A percentile compares a stretch with the other conserved stretches of the same genome.
These are phyloP conservation scores for Macaria notata DNA, from an alignment of 2,888 invertebrate species.

Conservation along the genomic window DNA sequence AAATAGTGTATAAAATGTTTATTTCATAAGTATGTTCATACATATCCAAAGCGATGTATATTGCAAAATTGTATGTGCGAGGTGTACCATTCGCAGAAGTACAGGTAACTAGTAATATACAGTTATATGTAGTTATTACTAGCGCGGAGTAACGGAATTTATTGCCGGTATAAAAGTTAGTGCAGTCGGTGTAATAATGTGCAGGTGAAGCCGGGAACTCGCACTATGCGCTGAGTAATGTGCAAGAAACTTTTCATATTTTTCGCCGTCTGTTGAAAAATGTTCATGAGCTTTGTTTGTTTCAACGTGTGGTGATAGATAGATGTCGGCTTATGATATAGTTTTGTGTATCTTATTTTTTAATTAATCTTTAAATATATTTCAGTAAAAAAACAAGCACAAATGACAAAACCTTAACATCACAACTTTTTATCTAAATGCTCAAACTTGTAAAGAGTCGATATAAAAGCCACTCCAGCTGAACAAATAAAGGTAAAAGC, in stretches of 20 bases:
- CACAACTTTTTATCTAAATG: not conserved
- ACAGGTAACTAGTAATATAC: too few relatives aligned
- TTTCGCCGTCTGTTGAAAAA: conserved; percentile 11
- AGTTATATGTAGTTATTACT: conserved; percentile 35
- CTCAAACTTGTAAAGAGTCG: conserved; percentile 3
- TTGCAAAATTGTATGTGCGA: too few relatives aligned
- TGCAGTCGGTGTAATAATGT: conserved; percentile 59
- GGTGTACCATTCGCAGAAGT: too few relatives aligned
- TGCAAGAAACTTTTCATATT: conserved; percentile 8
- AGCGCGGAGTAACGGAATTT: conserved; percentile 50
- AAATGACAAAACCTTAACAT: not conserved
- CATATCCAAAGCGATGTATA: too few relatives aligned
- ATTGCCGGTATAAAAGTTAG: conserved; percentile 65
- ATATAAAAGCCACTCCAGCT: conserved; percentile 7
- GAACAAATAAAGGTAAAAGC: conserved; percentile 26
- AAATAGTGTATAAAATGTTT: too few relatives aligned
- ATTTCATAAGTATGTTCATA: too few relatives aligned
- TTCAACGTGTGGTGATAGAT: too few relatives aligned
- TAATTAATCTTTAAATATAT: too few relatives aligned
- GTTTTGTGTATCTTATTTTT: too few relatives aligned
- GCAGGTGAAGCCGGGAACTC: conserved; percentile 41
- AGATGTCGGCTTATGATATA: too few relatives aligned
- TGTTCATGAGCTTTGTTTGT: too few relatives aligned
- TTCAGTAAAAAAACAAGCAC: too few relatives aligned
- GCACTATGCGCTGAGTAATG: conserved; percentile 14